Base-by-base conservation (phyloP, 2,888 invertebrate species). In the Lasioglossum villosulum region DNA sequence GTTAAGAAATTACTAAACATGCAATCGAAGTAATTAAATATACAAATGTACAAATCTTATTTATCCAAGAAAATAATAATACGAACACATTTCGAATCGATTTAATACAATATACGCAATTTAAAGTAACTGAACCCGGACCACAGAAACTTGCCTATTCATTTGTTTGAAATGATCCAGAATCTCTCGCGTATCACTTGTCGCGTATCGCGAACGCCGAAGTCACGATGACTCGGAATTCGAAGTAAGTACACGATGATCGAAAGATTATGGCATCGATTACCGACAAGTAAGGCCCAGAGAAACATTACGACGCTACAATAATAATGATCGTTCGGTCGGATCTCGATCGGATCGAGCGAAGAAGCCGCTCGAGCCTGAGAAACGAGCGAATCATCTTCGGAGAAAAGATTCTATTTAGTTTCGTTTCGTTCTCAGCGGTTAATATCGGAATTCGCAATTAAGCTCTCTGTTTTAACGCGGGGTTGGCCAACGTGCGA, bases 231-330 rank as follows among this genome's bases (percentile, higher is more conserved):
- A 78, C 23, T 45, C 56, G 78, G 70, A 84, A 70, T 78, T 79
- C 70, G 78, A 84, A 78, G 86, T 86, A 86, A 88, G 87, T 87
- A 87, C 87, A 89, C 73, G 80, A 83, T 63, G 48, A 80, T 85
- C 52, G 80, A 87, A 89, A 83, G 68, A 68, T 75, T 89, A 90
- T 91, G 86, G 89, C 88, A 90, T 87, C 90, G 89, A 92, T 92
- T 92, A 94, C 92, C 92, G 91, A 93, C 90, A 90, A 88, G 85
- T 91, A 92, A 91, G 92, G 92, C 91, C 92, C 90, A 88, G 76
- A 84, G 76, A 85, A 88, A 90, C 78, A 80, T 56, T 74, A 83
- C 66, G 71, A 42, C 63, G 75, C 73, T 84, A 81, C 75, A 78
- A 75, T n/a, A 56, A 79, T 66, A 84, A 84, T 82, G 45, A 77